These are phyloP conservation scores for Hofmannophila pseudospretella DNA, from an alignment of 2,888 invertebrate species.

Conservation along the genomic window DNA sequence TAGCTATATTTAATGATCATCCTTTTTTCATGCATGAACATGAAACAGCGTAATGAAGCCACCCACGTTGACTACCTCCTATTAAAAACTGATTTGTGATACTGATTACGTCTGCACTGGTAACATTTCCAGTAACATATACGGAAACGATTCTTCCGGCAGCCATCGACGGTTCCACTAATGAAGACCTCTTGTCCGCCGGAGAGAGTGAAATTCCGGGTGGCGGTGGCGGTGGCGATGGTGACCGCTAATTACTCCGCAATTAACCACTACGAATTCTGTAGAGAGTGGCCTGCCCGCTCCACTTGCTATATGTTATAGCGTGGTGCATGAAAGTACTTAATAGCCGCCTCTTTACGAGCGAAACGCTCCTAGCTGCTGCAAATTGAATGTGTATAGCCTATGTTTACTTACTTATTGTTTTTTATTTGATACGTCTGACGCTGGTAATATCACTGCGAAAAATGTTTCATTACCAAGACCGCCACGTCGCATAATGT, in stretches of 20 bases:
- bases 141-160: constrained; percentile 1
- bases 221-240: too few relatives aligned
- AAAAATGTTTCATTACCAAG: too few relatives aligned
- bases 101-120: too few relatives aligned
- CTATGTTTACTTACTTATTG: constrained; percentile 28
- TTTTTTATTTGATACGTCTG: constrained; percentile 3
- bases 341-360: constrained; percentile 48
- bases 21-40: too few relatives aligned
- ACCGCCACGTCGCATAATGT: too few relatives aligned
- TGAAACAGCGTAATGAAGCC: too few relatives aligned
- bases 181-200: constrained; percentile 22
- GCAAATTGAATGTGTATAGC: constrained; percentile 34
- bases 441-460: background rate
- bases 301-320: constrained; percentile 74
- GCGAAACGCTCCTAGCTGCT: constrained; percentile 37
- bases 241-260: constrained; percentile 52
- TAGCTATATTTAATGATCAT: too few relatives aligned
- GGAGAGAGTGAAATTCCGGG: constrained; percentile 61
- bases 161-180: background rate
- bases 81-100: too few relatives aligned
- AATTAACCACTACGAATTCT: constrained; percentile 68
- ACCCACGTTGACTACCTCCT: too few relatives aligned
- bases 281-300: constrained; percentile 68
- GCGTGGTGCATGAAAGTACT: constrained; percentile 65
- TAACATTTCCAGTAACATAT: too few relatives aligned